A percentile compares a stretch with the other conserved stretches of the same genome.
phyloP scores from a whole-genome alignment of 2,888 invertebrate genomes.

The Pyrrhia umbra region DNA sequence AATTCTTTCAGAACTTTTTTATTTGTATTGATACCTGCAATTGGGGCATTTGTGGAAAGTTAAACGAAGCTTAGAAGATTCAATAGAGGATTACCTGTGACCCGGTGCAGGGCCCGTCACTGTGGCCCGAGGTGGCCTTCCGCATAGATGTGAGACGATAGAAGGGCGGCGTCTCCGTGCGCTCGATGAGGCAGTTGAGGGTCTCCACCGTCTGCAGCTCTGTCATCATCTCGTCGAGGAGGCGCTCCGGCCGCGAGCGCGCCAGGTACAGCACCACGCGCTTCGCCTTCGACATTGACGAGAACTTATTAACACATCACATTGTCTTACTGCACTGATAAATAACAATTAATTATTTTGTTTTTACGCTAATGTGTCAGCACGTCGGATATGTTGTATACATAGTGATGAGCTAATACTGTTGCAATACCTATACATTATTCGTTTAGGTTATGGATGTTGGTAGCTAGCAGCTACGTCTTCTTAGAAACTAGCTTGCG shows the following conservation, averaged over 20 bases:
- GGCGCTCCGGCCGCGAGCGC: constrained; percentile 96
- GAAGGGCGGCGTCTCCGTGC: constrained; percentile 99
- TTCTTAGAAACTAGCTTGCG: no score
- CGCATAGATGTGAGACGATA: constrained; percentile 98
- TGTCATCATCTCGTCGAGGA: constrained; percentile 99
- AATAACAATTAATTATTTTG: neutral
- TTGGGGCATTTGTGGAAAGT: no score
- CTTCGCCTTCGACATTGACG: constrained; percentile 95
- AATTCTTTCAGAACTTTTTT: no score
- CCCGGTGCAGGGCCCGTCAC: constrained; percentile 85
- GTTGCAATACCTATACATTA: no score
- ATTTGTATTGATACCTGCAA: no score
- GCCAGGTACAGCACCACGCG: constrained; percentile 98
- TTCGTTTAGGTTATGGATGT: no score
- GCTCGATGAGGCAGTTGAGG: constrained; percentile 97
- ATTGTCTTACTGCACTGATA: neutral
- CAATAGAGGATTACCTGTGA: constrained; percentile 77
- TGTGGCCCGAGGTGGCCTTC: constrained; percentile 94
- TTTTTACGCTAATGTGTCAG: no score
- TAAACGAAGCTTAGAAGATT: neutral
- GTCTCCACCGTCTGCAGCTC: constrained; percentile 99
- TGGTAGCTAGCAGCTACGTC: no score
- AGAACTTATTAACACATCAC: neutral
- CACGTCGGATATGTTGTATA: no score
- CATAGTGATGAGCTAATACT: no score